Conservation (phyloP, 92 coral and sea anemone genomes). For the Phenganax subtilis region DNA sequence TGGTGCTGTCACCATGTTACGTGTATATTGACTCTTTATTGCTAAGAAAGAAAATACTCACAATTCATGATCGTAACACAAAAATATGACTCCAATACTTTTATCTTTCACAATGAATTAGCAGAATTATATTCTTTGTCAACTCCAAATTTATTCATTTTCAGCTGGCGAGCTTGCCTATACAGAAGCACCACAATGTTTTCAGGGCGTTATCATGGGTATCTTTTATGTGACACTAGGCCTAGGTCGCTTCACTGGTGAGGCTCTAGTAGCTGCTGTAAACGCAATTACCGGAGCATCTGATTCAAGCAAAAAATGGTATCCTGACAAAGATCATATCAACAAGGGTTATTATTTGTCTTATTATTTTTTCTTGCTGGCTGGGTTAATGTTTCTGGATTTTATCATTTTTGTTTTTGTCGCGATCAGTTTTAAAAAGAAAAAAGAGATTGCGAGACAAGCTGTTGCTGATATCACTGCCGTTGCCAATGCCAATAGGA, state of each 20-base stretch:
- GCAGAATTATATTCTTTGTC: neutral
- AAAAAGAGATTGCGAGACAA: neutral
- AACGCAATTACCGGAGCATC: conserved; percentile 28
- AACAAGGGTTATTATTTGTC: conserved; percentile 65
- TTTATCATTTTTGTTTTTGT: conserved; percentile 59
- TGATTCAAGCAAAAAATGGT: conserved; percentile 42
- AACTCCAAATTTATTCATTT: neutral
- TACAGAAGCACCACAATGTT: conserved; percentile 68
- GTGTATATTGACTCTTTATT: no score
- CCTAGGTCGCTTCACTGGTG: conserved; percentile 62
- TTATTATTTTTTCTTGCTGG: conserved; percentile 67
- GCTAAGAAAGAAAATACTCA: no score
- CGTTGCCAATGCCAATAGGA: no score
- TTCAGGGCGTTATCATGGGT: conserved; percentile 88
- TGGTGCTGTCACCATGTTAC: no score
- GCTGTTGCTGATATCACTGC: neutral
- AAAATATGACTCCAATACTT: no score
- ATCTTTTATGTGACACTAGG: conserved; percentile 60
- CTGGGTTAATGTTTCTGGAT: conserved; percentile 65
- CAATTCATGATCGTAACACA: no score
- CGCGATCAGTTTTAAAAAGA: conserved; percentile 49
- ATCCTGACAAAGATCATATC: conserved; percentile 56
- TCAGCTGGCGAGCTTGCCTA: conserved; percentile 63
- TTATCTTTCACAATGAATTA: no score
- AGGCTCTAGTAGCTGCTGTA: conserved; percentile 63